phyloP scores from a whole-genome alignment of 2,113 vertebrate species.

The Antennarius striatus region DNA sequence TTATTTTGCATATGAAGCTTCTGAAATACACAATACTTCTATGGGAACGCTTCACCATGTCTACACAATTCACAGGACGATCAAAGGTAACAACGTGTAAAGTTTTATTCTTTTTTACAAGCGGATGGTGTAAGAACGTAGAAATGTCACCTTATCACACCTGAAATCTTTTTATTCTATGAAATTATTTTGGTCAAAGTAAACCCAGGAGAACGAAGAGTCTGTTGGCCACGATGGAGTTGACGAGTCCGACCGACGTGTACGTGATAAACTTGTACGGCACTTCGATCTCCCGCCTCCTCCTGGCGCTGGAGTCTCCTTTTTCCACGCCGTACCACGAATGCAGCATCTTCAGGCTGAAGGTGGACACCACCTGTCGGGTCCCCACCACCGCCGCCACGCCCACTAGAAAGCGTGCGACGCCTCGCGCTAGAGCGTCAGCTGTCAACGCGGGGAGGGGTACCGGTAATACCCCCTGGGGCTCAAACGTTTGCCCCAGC shows the following conservation, averaged over 20 bases:
- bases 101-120: not conserved
- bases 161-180: no score
- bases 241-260: constrained; percentile 82
- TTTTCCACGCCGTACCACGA: constrained; percentile 78
- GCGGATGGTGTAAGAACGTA: no score
- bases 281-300: constrained; percentile 89
- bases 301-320: constrained; percentile 73
- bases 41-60: no score
- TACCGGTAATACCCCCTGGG: constrained; percentile 69
- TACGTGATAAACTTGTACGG: constrained; percentile 92
- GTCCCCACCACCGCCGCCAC: constrained; percentile 78
- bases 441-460: constrained; percentile 67
- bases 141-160: no score
- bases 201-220: constrained; percentile 82
- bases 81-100: not conserved
- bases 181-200: constrained; percentile 70
- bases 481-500: constrained; percentile 68
- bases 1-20: not conserved
- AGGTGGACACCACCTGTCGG: constrained; percentile 76
- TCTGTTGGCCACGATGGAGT: constrained; percentile 83
- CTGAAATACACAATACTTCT: not conserved
- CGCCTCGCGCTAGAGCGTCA: not conserved
- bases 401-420: constrained; percentile 80
- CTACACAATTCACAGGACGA: not conserved
- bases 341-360: constrained; percentile 78